Percentiles rank a stretch among this genome's conserved stretches.
Evolutionary conservation across 2,113 vertebrate genomes (phyloP).

Genomic region (Hippocampus comes): DNA sequence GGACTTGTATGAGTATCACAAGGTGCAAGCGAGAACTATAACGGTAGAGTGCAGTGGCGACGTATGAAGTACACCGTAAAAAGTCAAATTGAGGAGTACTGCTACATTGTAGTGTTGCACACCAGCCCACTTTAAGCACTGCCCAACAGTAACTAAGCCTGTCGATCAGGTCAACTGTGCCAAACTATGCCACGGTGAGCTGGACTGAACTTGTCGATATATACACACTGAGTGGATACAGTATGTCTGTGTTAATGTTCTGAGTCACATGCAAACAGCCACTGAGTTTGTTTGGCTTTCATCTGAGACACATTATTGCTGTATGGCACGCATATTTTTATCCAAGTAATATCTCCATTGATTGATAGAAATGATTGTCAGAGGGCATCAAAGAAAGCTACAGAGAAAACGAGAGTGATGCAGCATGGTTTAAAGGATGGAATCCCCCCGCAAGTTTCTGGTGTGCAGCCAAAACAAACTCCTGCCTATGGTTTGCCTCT

Average conservation of each 20-base stretch:
- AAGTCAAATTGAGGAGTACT: no score
- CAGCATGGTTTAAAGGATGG: constrained; percentile 53
- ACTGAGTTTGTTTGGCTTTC: neutral
- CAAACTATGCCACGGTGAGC: neutral
- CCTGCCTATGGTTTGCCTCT: constrained; percentile 62
- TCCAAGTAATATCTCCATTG: neutral
- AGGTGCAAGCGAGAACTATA: no score
- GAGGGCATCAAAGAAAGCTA: constrained; percentile 11
- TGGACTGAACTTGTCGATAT: neutral
- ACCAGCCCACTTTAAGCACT: no score
- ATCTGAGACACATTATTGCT: neutral
- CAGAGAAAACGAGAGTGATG: constrained; percentile 21
- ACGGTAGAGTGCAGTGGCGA: no score
- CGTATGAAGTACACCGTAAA: no score
- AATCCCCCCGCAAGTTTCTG: constrained; percentile 56
- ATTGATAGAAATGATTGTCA: constrained; percentile 22
- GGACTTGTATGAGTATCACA: no score
- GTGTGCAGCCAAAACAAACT: constrained; percentile 67
- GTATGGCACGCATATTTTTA: neutral
- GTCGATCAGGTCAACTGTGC: neutral
- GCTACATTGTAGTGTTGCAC: no score
- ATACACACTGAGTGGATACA: neutral
- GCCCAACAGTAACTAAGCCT: neutral
- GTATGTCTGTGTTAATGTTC: neutral
- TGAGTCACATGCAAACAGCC: neutral